Base-by-base conservation (phyloP, 2,113 vertebrate genomes). In the Toxostoma redivivum region DNA sequence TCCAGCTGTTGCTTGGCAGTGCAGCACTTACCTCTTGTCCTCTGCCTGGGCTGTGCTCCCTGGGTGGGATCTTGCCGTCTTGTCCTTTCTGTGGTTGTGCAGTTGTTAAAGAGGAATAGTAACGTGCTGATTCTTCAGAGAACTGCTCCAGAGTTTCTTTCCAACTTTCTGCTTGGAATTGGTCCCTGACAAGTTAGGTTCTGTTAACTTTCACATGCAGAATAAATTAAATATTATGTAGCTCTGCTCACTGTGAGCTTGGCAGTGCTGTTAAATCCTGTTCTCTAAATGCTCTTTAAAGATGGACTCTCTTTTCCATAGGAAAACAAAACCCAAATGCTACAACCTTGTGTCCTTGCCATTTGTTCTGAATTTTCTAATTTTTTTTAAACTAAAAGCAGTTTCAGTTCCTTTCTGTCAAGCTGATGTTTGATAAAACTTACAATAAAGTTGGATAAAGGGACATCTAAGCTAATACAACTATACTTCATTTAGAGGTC, bases 11-110 rank as follows among this genome's bases (percentile, higher is more conserved):
- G 2, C 76, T 69, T 76, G 50, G 80, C 60, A 70, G 56, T 37
- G 58, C 44, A 5, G 2, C 22, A 37, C 53, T 1, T 48, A 50
- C n/a, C 12, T 85, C 1, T 0, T 0, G 0, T 70, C 62, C 28
- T 83, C 33, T 85, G 56, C 77, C 44, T n/a, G 77, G 31, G 44
- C 2, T 0, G 4, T 76, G 15, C 40, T 61, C 0, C 38, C 58
- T 27, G 4, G 47, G 5, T 67, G 82, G 81, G 21, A 64, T 40
- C 17, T 17, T 38, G 40, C n/a, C 4, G 27, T 83, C 56, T 86
- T 66, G 48, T 60, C 57, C 23, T 71, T 88, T 56, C 28, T n/a
- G 17, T 60, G 65, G 20, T 19, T 61, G 13, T 9, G 5, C 10
- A 10, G 44, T 45, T 76, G 7, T 57, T 62, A 44, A 35, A 73